Conservation (phyloP, 2,888 invertebrate genomes). For the Macropis europaea region DNA sequence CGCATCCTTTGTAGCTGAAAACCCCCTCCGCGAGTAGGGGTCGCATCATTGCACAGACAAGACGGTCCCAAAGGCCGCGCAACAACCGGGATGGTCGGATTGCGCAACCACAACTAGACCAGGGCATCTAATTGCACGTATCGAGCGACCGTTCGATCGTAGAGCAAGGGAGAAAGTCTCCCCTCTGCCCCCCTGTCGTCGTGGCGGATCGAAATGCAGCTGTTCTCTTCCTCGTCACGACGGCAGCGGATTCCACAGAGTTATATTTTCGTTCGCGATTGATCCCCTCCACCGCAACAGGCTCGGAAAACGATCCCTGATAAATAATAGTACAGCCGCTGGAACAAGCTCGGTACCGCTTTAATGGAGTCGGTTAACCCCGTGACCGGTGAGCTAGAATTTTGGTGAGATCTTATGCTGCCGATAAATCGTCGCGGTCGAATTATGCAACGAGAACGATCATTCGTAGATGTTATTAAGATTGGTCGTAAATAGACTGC, state of each 20-base stretch:
- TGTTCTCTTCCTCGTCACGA: slow-evolving; percentile 63
- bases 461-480: background rate
- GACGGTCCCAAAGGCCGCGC: slow-evolving; percentile 49
- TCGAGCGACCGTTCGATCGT: slow-evolving; percentile 32
- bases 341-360: background rate
- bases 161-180: slow-evolving; percentile 56
- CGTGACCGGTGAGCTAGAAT: slow-evolving; percentile 8
- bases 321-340: slow-evolving; percentile 25
- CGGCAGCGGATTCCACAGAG: slow-evolving; percentile 13
- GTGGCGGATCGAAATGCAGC: background rate
- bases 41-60: slow-evolving; percentile 41
- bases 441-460: background rate
- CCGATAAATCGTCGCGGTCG: slow-evolving; percentile 31
- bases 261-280: slow-evolving; percentile 28
- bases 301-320: slow-evolving; percentile 4
- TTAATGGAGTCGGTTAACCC: slow-evolving; percentile 11
- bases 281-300: slow-evolving; percentile 17
- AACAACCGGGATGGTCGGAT: slow-evolving; percentile 45
- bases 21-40: slow-evolving; percentile 11
- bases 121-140: slow-evolving; percentile 50
- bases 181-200: slow-evolving; percentile 17
- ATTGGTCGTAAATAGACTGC: too few relatives aligned
- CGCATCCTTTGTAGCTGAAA: slow-evolving; percentile 19
- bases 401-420: slow-evolving; percentile 20
- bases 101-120: slow-evolving; percentile 59